Evolutionary conservation across 2,888 invertebrate species (phyloP).

Genomic region (Clitarchus hookeri): DNA sequence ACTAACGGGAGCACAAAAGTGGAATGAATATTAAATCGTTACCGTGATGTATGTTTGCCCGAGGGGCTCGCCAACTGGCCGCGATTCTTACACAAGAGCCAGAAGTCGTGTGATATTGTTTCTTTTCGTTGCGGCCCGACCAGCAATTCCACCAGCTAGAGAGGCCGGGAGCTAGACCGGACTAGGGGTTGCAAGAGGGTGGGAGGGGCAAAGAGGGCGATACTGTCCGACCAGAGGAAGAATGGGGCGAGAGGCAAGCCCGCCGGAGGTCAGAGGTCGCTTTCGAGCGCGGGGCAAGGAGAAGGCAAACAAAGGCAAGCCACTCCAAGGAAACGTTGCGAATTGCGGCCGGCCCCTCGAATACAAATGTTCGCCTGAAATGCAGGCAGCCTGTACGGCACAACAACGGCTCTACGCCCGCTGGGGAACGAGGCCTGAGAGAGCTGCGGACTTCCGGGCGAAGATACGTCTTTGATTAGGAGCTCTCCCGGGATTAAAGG

Average conservation of each 20-base stretch:
- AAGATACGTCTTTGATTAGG: not conserved
- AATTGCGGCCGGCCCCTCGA: not conserved
- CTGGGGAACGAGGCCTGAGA: not conserved
- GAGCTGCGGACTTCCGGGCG: not conserved
- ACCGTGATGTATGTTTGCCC: too few relatives aligned
- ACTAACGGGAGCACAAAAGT: too few relatives aligned
- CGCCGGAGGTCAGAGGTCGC: not conserved
- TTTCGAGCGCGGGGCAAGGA: not conserved
- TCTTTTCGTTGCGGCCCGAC: too few relatives aligned
- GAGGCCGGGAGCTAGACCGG: not conserved
- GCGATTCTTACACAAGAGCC: too few relatives aligned
- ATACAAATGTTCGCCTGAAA: conserved; percentile 1
- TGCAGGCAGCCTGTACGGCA: not conserved
- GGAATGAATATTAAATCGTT: too few relatives aligned
- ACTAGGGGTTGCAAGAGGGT: not conserved
- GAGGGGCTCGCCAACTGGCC: too few relatives aligned
- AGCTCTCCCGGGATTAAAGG: not conserved
- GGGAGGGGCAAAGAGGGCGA: not conserved
- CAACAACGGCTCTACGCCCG: not conserved
- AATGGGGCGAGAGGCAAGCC: not conserved
- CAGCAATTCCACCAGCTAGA: too few relatives aligned
- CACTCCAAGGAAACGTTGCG: not conserved
- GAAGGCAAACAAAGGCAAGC: not conserved
- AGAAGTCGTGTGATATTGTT: too few relatives aligned
- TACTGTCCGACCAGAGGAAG: conserved; percentile 6